Evolutionary conservation across 2,113 vertebrate species (phyloP).

Genomic region (Engraulis encrasicolus): DNA sequence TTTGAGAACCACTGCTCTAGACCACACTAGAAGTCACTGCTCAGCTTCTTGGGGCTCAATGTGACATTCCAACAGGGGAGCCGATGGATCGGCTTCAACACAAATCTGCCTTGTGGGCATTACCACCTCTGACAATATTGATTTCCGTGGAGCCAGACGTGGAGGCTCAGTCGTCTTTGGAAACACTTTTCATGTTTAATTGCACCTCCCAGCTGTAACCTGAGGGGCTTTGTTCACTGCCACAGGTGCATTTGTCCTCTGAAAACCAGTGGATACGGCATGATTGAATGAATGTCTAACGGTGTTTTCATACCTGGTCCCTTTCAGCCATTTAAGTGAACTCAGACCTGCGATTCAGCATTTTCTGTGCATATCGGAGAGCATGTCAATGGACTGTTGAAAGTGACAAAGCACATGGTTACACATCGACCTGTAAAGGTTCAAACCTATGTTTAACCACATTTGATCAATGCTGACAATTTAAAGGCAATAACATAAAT

Average conservation of each 20-base stretch:
- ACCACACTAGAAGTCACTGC: neutral
- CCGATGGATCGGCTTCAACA: conserved; percentile 20
- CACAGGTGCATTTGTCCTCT: conserved; percentile 8
- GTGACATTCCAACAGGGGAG: conserved; percentile 15
- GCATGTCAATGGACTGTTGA: neutral
- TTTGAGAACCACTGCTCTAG: too few species aligned
- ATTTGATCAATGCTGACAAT: neutral
- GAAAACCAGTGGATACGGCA: neutral
- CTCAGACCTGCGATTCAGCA: neutral
- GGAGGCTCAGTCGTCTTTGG: conserved; percentile 24
- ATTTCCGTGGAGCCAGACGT: conserved; percentile 37
- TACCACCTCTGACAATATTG: conserved; percentile 35
- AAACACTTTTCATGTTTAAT: conserved; percentile 45
- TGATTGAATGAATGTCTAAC: neutral
- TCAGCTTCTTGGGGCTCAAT: conserved; percentile 20
- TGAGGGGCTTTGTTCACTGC: conserved; percentile 27
- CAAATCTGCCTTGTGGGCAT: conserved; percentile 37
- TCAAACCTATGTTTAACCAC: neutral
- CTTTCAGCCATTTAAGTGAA: too few species aligned
- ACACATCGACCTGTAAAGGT: neutral
- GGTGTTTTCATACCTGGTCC: neutral
- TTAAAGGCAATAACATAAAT: neutral
- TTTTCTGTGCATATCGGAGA: too few species aligned
- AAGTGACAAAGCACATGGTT: neutral
- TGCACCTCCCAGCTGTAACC: conserved; percentile 35